phyloP scores from a whole-genome alignment of 2,797 vertebrate genomes.

The Onychomys arenicola region DNA sequence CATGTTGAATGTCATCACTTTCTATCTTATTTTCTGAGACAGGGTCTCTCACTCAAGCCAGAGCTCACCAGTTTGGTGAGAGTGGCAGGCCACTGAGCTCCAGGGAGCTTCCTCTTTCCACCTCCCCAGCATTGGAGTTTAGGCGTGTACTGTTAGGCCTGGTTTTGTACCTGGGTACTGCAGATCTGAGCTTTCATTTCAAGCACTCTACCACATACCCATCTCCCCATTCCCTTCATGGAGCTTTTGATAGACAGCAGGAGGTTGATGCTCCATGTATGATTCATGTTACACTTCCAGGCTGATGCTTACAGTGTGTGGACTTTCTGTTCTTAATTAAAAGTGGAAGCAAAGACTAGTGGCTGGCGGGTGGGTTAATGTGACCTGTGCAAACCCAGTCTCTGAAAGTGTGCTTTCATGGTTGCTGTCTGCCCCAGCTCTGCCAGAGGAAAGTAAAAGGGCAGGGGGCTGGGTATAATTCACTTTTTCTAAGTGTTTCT shows the following conservation, averaged over 20 bases:
- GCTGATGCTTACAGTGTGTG: background rate
- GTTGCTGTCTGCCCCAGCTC: background rate
- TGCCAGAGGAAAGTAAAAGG: background rate
- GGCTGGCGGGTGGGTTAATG: background rate
- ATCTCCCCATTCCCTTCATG: background rate
- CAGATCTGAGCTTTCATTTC: background rate
- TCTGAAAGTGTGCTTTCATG: background rate
- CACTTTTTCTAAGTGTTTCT: slow-evolving; percentile 15
- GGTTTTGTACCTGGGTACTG: background rate
- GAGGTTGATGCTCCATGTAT: background rate
- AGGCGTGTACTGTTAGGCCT: background rate
- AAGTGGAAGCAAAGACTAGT: background rate
- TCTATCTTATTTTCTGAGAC: background rate
- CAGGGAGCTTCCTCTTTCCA: too few relatives aligned
- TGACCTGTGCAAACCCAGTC: background rate
- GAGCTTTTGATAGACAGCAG: background rate
- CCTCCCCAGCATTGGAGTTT: background rate
- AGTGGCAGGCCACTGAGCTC: background rate
- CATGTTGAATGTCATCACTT: background rate
- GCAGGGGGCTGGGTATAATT: background rate
- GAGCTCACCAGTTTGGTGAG: background rate
- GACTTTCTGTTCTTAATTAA: background rate
- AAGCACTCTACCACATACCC: background rate
- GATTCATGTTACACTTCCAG: background rate
- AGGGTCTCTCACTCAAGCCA: background rate